Evolutionary conservation across 2,113 vertebrate species (phyloP).

Genomic region (Petrocephalus microphthalmus): DNA sequence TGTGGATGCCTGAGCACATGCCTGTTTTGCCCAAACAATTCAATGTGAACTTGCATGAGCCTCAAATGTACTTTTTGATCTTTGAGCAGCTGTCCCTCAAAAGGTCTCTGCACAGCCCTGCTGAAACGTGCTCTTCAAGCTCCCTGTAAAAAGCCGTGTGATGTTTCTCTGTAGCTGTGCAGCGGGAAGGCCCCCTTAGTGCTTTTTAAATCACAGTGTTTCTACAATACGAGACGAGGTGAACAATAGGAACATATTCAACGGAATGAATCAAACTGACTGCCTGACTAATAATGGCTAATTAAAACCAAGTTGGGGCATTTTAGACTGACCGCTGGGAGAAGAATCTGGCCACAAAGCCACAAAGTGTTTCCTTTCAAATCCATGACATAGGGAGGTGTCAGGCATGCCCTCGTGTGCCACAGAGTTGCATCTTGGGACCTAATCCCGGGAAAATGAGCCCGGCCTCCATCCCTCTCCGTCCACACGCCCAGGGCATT

Average conservation of each 20-base stretch:
- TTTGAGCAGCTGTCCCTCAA: background rate
- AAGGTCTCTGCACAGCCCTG: background rate
- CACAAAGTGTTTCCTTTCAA: background rate
- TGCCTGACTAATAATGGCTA: background rate
- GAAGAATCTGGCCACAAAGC: background rate
- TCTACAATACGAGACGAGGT: background rate
- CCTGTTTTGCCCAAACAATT: background rate
- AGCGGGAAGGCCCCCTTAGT: background rate
- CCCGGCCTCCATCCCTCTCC: background rate
- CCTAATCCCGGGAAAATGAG: background rate
- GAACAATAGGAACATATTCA: background rate
- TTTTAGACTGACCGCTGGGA: background rate
- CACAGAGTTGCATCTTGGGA: background rate
- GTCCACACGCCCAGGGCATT: background rate
- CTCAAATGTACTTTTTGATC: background rate
- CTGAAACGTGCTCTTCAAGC: background rate
- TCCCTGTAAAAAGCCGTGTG: background rate
- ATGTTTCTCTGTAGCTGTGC: background rate
- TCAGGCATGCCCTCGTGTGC: background rate
- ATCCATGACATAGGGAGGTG: background rate
- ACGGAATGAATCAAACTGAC: background rate
- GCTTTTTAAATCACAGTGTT: background rate
- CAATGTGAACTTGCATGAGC: background rate
- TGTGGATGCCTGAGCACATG: background rate
- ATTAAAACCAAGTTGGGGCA: background rate